A percentile compares a stretch with the other conserved stretches of the same genome.
phyloP scores from a whole-genome alignment of 2,113 vertebrate species.

The Turnix velox region DNA sequence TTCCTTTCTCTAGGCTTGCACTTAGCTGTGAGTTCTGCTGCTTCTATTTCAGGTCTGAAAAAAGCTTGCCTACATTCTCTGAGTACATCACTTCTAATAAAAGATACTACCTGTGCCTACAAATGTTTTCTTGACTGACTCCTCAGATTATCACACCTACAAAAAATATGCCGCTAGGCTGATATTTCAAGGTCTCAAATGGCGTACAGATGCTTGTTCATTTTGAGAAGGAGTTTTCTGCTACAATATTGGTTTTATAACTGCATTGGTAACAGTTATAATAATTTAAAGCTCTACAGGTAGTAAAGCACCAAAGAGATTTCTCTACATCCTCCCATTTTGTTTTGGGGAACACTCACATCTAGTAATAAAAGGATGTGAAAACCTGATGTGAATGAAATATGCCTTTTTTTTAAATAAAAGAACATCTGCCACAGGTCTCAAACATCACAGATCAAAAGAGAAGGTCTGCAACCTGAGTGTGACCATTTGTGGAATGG shows the following conservation, averaged over 20 bases:
- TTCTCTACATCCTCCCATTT: not conserved
- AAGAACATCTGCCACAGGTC: not conserved
- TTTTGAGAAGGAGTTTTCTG: not conserved
- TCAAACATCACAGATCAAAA: not conserved
- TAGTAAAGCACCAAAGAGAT: not conserved
- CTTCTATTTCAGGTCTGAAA: slow-evolving; percentile 2
- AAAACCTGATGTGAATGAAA: not conserved
- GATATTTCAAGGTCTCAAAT: not conserved
- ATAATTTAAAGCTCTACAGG: not conserved
- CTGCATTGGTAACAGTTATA: not conserved
- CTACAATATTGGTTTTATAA: not conserved
- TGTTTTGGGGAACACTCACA: not conserved
- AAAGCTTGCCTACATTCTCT: not conserved
- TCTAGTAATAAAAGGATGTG: not conserved
- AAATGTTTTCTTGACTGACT: slow-evolving; percentile 15
- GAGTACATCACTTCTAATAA: not conserved
- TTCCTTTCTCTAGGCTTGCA: not conserved
- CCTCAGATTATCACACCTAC: not conserved
- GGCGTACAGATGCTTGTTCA: not conserved
- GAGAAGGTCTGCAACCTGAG: not conserved
- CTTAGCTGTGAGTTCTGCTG: not conserved
- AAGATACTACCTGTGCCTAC: not conserved
- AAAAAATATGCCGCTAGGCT: not conserved
- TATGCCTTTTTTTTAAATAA: not conserved
- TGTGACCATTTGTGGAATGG: not conserved